Percentiles rank a stretch among this genome's conserved stretches.
These are phyloP conservation scores for Botrylloides violaceus DNA, from an alignment of 23 tunicate genomes.

Conservation along the genomic window DNA sequence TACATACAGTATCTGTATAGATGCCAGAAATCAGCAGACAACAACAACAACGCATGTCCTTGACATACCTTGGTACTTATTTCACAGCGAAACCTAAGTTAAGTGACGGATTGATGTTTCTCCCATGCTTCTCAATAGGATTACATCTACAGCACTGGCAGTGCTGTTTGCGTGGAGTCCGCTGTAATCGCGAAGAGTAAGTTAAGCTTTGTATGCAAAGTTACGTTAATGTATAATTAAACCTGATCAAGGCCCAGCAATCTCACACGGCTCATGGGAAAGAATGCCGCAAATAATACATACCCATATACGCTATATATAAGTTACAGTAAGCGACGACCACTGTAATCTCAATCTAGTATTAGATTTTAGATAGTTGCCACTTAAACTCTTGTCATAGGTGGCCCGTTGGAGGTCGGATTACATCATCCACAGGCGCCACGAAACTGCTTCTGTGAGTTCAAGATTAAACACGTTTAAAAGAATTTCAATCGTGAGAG, in stretches of 20 bases:
- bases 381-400: neutral
- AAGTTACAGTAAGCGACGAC: neutral
- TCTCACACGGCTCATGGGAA: neutral
- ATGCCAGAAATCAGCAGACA: too few species aligned
- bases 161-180: too few species aligned
- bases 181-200: too few species aligned
- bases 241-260: neutral
- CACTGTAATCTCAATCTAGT: neutral
- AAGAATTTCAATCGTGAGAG: neutral
- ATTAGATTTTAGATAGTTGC: neutral
- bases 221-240: neutral
- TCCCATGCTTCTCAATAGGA: neutral
- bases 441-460: neutral
- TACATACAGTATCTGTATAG: too few species aligned
- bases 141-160: neutral
- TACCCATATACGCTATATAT: too few species aligned
- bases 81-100: neutral
- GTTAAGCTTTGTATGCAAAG: neutral
- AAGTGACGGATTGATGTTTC: neutral
- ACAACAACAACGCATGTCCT: too few species aligned
- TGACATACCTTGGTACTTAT: neutral
- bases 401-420: conserved; percentile 4
- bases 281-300: neutral
- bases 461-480: neutral
- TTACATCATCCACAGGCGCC: conserved; percentile 1